Conservation (phyloP, 2,888 invertebrate species). For the Mythimna vitellina region DNA sequence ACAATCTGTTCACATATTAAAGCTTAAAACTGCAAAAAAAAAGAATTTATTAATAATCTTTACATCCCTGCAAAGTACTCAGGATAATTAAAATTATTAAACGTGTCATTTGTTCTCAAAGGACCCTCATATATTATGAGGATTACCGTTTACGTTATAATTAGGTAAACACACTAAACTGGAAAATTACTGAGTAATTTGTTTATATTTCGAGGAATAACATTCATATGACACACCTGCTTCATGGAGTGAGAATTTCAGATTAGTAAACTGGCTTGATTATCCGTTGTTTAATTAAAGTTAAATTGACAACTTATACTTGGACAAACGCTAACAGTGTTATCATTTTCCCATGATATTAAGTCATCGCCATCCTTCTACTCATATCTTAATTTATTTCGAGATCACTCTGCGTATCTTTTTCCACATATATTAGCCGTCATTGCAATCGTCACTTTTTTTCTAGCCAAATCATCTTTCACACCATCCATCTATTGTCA, state of each 20-base stretch:
- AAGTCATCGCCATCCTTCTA: too few species aligned
- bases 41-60: slow-evolving; percentile 28
- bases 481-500: not conserved
- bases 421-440: not conserved
- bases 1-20: not conserved
- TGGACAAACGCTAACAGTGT: too few species aligned
- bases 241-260: not conserved
- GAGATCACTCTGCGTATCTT: not conserved
- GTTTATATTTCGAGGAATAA: slow-evolving; percentile 33
- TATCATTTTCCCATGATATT: too few species aligned
- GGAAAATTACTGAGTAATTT: slow-evolving; percentile 52
- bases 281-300: slow-evolving; percentile 1
- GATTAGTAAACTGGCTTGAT: not conserved
- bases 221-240: slow-evolving; percentile 23
- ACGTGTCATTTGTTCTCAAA: slow-evolving; percentile 65
- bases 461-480: not conserved
- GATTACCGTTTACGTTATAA: slow-evolving; percentile 64
- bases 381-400: not conserved
- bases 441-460: not conserved
- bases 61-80: slow-evolving; percentile 41
- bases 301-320: not conserved
- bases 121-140: slow-evolving; percentile 68
- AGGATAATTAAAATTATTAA: slow-evolving; percentile 69
- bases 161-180: slow-evolving; percentile 51
- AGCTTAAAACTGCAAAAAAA: not conserved